These are phyloP conservation scores for Macropodus opercularis DNA, from an alignment of 2,797 vertebrate genomes.

Conservation along the genomic window DNA sequence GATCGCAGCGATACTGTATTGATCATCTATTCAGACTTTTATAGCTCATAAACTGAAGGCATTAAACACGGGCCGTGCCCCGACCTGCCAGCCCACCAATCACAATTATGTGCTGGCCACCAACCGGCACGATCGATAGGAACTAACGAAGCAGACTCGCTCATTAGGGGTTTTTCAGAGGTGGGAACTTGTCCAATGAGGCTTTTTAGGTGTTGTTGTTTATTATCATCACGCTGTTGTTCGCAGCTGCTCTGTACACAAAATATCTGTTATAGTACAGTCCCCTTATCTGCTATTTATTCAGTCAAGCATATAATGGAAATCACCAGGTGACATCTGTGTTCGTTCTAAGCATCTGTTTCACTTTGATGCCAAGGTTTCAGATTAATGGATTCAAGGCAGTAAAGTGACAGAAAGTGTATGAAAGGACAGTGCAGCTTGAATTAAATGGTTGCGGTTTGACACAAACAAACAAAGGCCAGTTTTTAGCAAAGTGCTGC, in stretches of 20 bases:
- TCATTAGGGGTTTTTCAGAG: slow-evolving; percentile 21
- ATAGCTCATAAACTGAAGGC: slow-evolving; percentile 68
- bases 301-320: slow-evolving; percentile 23
- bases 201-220: background rate
- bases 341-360: slow-evolving; percentile 29
- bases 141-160: slow-evolving; percentile 26
- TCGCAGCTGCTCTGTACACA: background rate
- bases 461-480: background rate
- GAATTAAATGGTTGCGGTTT: slow-evolving; percentile 1
- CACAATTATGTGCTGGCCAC: slow-evolving; percentile 49
- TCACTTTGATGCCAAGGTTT: slow-evolving; percentile 19
- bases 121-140: slow-evolving; percentile 33
- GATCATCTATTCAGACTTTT: slow-evolving; percentile 67
- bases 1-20: slow-evolving; percentile 46
- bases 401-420: background rate
- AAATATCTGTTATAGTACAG: background rate
- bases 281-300: slow-evolving; percentile 1
- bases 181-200: slow-evolving; percentile 17
- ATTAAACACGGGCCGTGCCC: slow-evolving; percentile 45
- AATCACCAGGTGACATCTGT: slow-evolving; percentile 10
- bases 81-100: slow-evolving; percentile 53
- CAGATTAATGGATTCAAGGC: slow-evolving; percentile 20
- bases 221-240: background rate
- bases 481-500: too few species aligned
- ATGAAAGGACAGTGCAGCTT: slow-evolving; percentile 2